These are phyloP conservation scores for Mycalesis mineus DNA, from an alignment of 2,888 invertebrate genomes.

Conservation along the genomic window DNA sequence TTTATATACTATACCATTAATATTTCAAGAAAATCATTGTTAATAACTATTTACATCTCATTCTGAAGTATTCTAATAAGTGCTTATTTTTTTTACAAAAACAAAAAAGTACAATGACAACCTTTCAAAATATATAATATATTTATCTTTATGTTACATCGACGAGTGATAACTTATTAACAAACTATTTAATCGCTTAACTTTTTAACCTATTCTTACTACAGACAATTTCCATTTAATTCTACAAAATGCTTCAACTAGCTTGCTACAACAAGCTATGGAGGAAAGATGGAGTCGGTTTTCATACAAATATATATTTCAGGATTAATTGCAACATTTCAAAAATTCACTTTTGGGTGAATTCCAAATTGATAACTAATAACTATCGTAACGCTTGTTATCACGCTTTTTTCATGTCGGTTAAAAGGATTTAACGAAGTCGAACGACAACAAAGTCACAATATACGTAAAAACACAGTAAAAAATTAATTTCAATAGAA, in stretches of 20 bases:
- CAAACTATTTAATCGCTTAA: conserved; percentile 25
- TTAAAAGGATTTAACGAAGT: conserved; percentile 7
- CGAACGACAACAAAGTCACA: too few relatives aligned
- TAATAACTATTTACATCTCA: neutral
- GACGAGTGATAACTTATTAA: conserved; percentile 46
- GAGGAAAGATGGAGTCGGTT: conserved; percentile 31
- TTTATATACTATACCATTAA: neutral
- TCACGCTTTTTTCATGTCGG: neutral
- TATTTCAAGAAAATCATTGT: neutral
- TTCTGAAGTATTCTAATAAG: neutral
- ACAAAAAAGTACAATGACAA: conserved; percentile 20
- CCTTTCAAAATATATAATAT: conserved; percentile 25
- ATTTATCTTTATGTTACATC: neutral
- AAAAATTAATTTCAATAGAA: too few relatives aligned
- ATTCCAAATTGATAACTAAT: too few relatives aligned
- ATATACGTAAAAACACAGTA: too few relatives aligned
- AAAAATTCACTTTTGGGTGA: neutral
- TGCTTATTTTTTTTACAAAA: conserved; percentile 12
- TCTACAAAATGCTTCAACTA: conserved; percentile 75
- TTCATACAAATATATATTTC: conserved; percentile 5
- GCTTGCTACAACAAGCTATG: conserved; percentile 73
- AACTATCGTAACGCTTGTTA: too few relatives aligned
- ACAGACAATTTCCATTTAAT: conserved; percentile 58
- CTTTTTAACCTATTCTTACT: conserved; percentile 49
- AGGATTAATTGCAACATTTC: neutral